Conservation (phyloP, 2,888 invertebrate species). For the Celastrina argiolus region DNA sequence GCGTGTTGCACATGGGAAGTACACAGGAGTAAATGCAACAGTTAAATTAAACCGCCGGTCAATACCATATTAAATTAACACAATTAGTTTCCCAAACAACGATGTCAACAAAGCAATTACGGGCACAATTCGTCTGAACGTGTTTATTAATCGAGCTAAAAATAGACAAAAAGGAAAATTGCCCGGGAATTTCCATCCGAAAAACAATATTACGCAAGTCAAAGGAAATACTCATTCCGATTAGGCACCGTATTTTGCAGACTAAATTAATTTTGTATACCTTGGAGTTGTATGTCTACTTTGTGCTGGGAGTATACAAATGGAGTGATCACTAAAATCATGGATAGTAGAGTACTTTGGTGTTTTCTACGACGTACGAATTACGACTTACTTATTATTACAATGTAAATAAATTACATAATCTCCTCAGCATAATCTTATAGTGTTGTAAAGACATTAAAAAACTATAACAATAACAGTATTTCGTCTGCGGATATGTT, state of each 20-base stretch:
- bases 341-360: too few relatives aligned
- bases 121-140: not conserved
- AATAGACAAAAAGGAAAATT: not conserved
- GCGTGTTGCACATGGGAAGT: conserved; percentile 50
- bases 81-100: not conserved
- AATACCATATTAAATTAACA: conserved; percentile 6
- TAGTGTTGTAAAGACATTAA: too few relatives aligned
- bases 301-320: too few relatives aligned
- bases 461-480: too few relatives aligned
- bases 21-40: conserved; percentile 43
- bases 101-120: not conserved
- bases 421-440: too few relatives aligned
- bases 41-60: conserved; percentile 31
- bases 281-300: too few relatives aligned
- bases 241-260: not conserved
- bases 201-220: not conserved
- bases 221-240: not conserved
- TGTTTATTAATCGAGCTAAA: not conserved
- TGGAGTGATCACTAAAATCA: too few relatives aligned
- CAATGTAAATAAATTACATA: too few relatives aligned
- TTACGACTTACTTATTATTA: too few relatives aligned
- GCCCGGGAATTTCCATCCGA: not conserved
- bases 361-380: too few relatives aligned
- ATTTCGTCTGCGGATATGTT: too few relatives aligned
- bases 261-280: too few relatives aligned